Evolutionary conservation across 1,140 invertebrate species (phyloP).

Genomic region (Procambarus virginalis): DNA sequence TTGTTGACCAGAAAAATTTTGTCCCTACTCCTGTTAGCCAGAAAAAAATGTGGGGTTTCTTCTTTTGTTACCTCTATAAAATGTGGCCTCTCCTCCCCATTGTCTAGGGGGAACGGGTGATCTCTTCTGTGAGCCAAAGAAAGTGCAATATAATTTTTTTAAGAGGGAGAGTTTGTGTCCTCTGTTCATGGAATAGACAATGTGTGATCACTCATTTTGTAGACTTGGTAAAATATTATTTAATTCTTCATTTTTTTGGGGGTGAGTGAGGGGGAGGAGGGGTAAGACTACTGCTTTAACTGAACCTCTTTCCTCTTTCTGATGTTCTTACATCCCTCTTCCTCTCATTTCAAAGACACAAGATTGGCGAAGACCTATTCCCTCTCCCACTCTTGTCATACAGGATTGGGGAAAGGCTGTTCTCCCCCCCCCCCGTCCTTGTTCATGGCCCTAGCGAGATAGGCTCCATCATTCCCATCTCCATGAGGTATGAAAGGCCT

Average conservation of each 20-base stretch:
- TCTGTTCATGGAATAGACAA: background rate
- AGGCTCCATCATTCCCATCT: constrained; percentile 47
- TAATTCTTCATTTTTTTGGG: no score
- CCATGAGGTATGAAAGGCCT: constrained; percentile 44
- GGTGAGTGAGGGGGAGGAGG: no score
- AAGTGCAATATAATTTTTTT: background rate
- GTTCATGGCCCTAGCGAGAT: constrained; percentile 32
- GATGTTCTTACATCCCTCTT: background rate
- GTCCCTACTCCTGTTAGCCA: no score
- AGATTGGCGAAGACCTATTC: background rate
- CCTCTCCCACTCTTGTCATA: background rate
- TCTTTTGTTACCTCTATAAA: no score
- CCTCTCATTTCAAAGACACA: background rate
- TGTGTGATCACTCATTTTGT: background rate
- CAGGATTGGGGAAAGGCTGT: no score
- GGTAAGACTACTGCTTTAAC: no score
- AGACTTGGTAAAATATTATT: background rate
- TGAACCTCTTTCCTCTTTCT: no score
- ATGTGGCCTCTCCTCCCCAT: no score
- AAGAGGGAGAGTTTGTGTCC: background rate
- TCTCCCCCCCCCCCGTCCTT: constrained; percentile 2
- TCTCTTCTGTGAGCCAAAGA: background rate
- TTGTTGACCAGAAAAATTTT: no score
- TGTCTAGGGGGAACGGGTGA: no score
- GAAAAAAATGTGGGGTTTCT: no score